These are phyloP conservation scores for Perccottus glenii DNA, from an alignment of 2,113 vertebrate species.

Conservation along the genomic window DNA sequence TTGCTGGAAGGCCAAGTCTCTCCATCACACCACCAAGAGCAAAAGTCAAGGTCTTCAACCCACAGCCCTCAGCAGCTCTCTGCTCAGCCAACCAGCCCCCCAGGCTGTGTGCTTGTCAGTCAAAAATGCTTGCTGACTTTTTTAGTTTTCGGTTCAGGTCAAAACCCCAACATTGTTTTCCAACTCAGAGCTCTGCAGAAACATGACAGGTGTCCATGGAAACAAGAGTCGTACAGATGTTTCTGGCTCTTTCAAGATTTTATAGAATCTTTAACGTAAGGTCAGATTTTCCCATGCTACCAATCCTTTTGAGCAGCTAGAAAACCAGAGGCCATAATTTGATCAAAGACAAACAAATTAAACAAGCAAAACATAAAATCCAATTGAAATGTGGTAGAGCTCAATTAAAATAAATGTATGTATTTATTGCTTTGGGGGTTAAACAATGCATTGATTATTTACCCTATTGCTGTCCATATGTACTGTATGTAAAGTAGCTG, in stretches of 20 bases:
- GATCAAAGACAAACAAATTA: constrained; percentile 11
- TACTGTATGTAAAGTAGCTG: constrained; percentile 56
- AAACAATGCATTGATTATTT: constrained; percentile 30
- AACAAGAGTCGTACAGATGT: constrained; percentile 70
- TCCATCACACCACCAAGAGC: constrained; percentile 73
- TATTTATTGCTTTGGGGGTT: neutral
- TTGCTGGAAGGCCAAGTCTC: constrained; percentile 76
- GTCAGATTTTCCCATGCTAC: constrained; percentile 28
- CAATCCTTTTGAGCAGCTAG: constrained; percentile 11
- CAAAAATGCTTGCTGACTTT: constrained; percentile 64
- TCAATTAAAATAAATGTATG: neutral
- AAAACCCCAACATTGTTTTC: constrained; percentile 68
- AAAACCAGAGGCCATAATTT: constrained; percentile 16
- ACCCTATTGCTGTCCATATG: too few relatives aligned
- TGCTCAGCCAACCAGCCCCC: constrained; percentile 64
- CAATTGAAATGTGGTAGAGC: too few relatives aligned
- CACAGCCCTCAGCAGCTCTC: constrained; percentile 63
- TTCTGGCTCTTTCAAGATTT: constrained; percentile 67
- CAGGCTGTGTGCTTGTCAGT: constrained; percentile 74
- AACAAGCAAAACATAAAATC: too few relatives aligned
- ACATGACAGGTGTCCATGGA: constrained; percentile 80
- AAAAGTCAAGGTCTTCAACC: constrained; percentile 78
- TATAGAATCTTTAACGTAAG: constrained; percentile 46
- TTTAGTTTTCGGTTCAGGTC: constrained; percentile 68
- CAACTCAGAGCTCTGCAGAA: constrained; percentile 58